Evolutionary conservation across 2,113 vertebrate genomes (phyloP), one percentile per base, ranked within the genome.

Genomic region (Chloropsis cyanopogon): DNA sequence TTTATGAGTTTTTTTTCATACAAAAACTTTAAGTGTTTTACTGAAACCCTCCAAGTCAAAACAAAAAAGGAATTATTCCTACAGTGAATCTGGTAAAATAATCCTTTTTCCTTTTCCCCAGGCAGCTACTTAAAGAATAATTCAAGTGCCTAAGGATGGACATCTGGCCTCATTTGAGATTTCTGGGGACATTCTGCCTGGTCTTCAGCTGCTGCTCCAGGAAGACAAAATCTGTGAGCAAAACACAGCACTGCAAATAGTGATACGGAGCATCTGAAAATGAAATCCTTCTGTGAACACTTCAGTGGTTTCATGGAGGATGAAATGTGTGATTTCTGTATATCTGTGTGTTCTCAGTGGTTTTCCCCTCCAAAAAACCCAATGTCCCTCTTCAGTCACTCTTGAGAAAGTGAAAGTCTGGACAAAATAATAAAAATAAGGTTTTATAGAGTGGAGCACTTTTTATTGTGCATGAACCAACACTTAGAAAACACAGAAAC

Each of bases 41-140:
- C 21, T 29, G 37, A 63, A 95, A 60, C 5, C 9, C 24, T 50
- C 4, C 33, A 52, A 56, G 11, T 41, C 59, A 76, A 92, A 90
- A 46, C 28, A 75, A n/a, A 53, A 65, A 24, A 39, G 7, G 11
- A 79, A 50, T 1, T 26, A 71, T 68, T 50, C 35, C 18, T 49
- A 44, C 3, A 76, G 12, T 6, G 16, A 68, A 63, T 63, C 11
- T 31, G 24, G 70, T 16, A 64, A 76, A 93, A 71, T 26, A n/a
- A 47, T 23, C 2, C 0, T 7, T 28, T 68, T 44, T 61, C 11
- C 15, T 69, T 35, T 23, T 2, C 0, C 5, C 12, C 11, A 11
- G 24, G 28, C 24, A 66, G 22, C 17, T 31, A n/a, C 16, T 35
- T 47, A 47, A 50, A 91, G 18, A 79, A 52, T 7, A 35, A 46